Percentiles rank a stretch among this genome's conserved stretches.
Conservation (phyloP, 1,140 invertebrate species). For the Pachyrhynchus sulphureomaculatus region DNA sequence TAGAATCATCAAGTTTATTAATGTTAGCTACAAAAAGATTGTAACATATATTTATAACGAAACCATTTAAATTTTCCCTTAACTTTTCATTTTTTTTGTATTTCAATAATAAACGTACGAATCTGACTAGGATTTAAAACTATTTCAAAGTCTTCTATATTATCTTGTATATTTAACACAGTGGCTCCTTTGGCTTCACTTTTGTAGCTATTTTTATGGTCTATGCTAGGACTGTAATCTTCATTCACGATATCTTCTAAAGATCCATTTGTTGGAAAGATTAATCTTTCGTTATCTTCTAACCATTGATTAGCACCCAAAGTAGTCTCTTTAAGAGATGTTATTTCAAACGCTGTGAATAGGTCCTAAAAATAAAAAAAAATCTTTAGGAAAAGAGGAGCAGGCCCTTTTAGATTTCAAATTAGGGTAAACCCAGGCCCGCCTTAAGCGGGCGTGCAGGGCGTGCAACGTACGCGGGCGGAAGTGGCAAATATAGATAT, state of each 20-base stretch:
- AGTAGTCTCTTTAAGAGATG: slow-evolving; percentile 38
- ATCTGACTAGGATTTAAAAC: slow-evolving; percentile 42
- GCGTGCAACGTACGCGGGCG: too few relatives aligned
- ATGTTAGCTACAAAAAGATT: too few relatives aligned
- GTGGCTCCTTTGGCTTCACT: slow-evolving; percentile 5
- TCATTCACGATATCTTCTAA: slow-evolving; percentile 18
- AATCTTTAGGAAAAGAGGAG: too few relatives aligned
- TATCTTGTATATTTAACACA: slow-evolving; percentile 14
- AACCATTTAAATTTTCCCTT: too few relatives aligned
- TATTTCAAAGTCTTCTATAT: slow-evolving; percentile 36
- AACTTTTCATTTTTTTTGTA: slow-evolving; percentile 27
- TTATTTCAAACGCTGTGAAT: slow-evolving; percentile 37
- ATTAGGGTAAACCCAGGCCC: too few relatives aligned
- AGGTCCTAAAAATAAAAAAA: slow-evolving; percentile 35
- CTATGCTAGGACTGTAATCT: background rate
- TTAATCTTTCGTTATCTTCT: slow-evolving; percentile 34
- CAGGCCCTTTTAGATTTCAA: too few relatives aligned
- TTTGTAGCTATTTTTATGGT: background rate
- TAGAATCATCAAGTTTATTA: too few relatives aligned
- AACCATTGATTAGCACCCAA: slow-evolving; percentile 41
- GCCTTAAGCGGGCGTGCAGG: too few relatives aligned
- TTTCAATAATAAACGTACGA: slow-evolving; percentile 42
- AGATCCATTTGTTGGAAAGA: slow-evolving; percentile 21
- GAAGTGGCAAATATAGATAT: too few relatives aligned
- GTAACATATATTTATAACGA: too few relatives aligned